Evolutionary conservation across 1,140 invertebrate species (phyloP), one percentile per base, ranked within the genome.

Genomic region (Brachionus angularis): DNA sequence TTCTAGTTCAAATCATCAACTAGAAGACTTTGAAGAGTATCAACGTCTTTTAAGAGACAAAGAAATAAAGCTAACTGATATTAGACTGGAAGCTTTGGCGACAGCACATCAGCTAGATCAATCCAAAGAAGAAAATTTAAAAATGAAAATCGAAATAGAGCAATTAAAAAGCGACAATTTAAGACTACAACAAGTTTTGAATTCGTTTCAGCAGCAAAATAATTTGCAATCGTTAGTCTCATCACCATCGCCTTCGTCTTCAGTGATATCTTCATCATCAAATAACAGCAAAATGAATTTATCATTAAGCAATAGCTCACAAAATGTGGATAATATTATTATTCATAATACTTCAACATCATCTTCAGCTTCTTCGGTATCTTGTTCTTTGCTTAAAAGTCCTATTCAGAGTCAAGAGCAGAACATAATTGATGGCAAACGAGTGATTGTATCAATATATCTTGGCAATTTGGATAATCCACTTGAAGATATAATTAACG

Each of bases 21-120:
- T n/a, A n/a, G 77, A 82, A 31, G 76, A 79, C 25, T 89, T 95
- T 1, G 88, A 90, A 73, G 90, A 95, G 73, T 80, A 97, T 73
- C 90, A 91, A 79, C 89, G 91, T 77, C 91, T 96, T 77, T 81
- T 98, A 27, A 84, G 93, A 50, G 93, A 97, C 77, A 96, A 97
- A 81, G 94, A 97, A 80, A 87, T 95, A 74, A 92, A 94, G 18
- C 80, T 98, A 58, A 97, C 93, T 0, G 95, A 98, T 78, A 96
- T 97, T 64, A 85, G 93, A 73, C 82, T 98, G 31, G 95, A 98
- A 81, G 93, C 95, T 2, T 81, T 98, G 12, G 93, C 91, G 74
- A 95, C 92, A 0, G 93, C 93, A 2, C 93, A 96, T 83, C 93
- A 98, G 80, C 83, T 97, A 36, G 93, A 97, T 81, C 93, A 91